Evolutionary conservation across 2,888 invertebrate genomes (phyloP).

Genomic region (Diaphora mendica): DNA sequence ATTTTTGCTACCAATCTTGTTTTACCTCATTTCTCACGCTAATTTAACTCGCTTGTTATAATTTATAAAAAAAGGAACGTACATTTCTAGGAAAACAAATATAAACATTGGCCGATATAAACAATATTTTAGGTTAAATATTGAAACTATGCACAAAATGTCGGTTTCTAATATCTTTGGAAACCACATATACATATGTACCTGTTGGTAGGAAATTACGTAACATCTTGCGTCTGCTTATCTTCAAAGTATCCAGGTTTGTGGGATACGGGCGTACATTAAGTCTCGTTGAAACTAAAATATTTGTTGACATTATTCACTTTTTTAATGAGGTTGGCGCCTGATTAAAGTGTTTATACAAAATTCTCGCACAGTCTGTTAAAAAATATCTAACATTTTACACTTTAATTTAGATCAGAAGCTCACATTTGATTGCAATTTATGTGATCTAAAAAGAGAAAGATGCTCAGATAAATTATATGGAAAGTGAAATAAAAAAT

Average conservation of each 20-base stretch:
- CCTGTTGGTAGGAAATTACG: conserved; percentile 53
- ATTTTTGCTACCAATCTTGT: background rate
- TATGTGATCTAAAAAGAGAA: background rate
- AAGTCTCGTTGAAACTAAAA: conserved; percentile 67
- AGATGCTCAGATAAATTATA: background rate
- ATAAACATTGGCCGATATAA: conserved; percentile 16
- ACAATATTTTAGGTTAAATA: conserved; percentile 30
- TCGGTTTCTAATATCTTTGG: conserved; percentile 40
- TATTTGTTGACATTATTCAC: conserved; percentile 61
- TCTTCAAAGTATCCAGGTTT: conserved; percentile 54
- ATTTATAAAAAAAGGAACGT: background rate
- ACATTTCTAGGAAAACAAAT: background rate
- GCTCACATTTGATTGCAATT: background rate
- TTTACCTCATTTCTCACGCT: background rate
- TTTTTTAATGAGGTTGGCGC: conserved; percentile 39
- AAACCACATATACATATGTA: conserved; percentile 9
- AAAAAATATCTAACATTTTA: conserved; percentile 4
- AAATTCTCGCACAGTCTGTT: conserved; percentile 26
- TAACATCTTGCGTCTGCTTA: conserved; percentile 58
- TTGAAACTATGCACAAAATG: conserved; percentile 49
- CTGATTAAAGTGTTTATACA: conserved; percentile 47
- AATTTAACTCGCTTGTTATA: background rate
- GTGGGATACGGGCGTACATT: conserved; percentile 50
- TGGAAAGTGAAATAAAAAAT: background rate
- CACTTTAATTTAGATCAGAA: background rate